Evolutionary conservation across 2,888 invertebrate species (phyloP).

Genomic region (Keiferia lycopersicella): DNA sequence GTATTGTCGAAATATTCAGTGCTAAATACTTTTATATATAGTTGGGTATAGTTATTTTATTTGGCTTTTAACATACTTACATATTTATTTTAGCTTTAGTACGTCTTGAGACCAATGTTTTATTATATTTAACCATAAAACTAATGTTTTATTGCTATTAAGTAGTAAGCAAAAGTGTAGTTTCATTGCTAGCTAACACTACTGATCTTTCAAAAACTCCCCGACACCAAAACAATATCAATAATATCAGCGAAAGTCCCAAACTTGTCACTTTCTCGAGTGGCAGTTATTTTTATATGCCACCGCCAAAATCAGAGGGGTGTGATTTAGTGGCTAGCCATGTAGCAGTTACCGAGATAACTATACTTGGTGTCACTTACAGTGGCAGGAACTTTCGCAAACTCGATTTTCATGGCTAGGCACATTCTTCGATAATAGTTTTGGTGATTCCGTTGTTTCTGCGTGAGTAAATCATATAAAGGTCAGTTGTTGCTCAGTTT

Average conservation of each 20-base stretch:
- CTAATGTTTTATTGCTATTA: no score
- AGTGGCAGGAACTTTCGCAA: not conserved
- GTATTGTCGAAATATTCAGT: no score
- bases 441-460: not conserved
- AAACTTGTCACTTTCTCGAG: slow-evolving; percentile 17
- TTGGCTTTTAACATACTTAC: no score
- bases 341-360: slow-evolving; percentile 25
- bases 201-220: not conserved
- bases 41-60: no score
- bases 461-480: not conserved
- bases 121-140: no score
- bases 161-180: no score
- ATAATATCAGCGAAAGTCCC: slow-evolving; percentile 15
- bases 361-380: slow-evolving; percentile 5
- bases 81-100: no score
- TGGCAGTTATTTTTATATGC: slow-evolving; percentile 35
- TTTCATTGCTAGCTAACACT: not conserved
- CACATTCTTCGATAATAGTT: slow-evolving; percentile 5
- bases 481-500: no score
- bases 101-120: no score
- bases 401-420: not conserved
- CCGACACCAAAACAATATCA: slow-evolving; percentile 20
- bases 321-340: slow-evolving; percentile 32
- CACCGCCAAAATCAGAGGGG: slow-evolving; percentile 30
- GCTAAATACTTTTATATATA: no score